These are phyloP conservation scores for Dicrurus megarhynchus DNA, from an alignment of 2,113 vertebrate species.

Conservation along the genomic window DNA sequence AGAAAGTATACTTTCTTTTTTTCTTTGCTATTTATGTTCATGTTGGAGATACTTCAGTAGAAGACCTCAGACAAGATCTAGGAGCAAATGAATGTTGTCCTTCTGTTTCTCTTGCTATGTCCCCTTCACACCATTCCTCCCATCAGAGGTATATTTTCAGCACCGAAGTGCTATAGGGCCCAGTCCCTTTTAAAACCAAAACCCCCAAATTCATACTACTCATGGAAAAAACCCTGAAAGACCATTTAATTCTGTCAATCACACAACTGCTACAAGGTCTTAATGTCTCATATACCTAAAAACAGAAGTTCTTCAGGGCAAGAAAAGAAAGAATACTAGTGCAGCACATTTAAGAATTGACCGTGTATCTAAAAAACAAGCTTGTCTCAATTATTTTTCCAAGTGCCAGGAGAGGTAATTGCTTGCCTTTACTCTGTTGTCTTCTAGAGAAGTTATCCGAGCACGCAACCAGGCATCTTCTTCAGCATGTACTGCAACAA, in stretches of 20 bases:
- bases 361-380: neutral
- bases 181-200: neutral
- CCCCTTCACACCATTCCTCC: neutral
- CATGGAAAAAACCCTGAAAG: neutral
- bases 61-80: neutral
- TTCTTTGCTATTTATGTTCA: neutral
- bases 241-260: neutral
- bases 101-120: neutral
- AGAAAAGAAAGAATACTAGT: neutral
- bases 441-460: constrained; percentile 75
- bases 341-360: neutral
- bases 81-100: neutral
- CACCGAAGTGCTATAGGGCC: neutral
- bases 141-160: neutral
- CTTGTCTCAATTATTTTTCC: neutral
- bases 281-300: neutral
- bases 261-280: neutral
- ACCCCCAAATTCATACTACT: neutral
- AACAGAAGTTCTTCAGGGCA: neutral
- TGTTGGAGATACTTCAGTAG: neutral
- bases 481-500: constrained; percentile 82
- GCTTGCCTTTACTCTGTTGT: constrained; percentile 84
- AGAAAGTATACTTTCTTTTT: neutral
- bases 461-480: constrained; percentile 86
- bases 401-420: neutral